Evolutionary conservation across 2,888 invertebrate genomes (phyloP), one percentile per base, ranked within the genome.

Genomic region (Automeris io): DNA sequence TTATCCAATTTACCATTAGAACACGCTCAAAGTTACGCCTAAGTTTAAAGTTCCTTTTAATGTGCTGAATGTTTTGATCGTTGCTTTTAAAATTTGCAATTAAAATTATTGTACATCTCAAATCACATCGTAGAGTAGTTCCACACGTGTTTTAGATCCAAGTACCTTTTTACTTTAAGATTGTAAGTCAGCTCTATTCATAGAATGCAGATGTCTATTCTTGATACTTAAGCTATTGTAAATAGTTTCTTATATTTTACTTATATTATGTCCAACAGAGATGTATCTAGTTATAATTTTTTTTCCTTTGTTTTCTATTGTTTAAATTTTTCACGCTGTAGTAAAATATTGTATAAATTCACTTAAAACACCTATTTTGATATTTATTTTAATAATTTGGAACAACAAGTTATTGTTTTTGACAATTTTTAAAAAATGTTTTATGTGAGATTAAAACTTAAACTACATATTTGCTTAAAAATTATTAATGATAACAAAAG

Each of bases 1-100:
- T 68, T 91, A 49, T 88, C 91, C 18, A 90, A 90, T 43, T 87
- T 92, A 57, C 88, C 91, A 23, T 70, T 92, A 44, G 92, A 92
- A 70, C 92, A 92, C 34, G 89, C 90, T 5, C 90, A 90, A 54
- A 90, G 89, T 51, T 90, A 89, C 64, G 90, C 90, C 70, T 90
- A 78, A 89, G 60, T 33, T 47, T 31, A 40, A 57, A 70, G 73
- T 74, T 71, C 71, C 73, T 74, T 46, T 60, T 25, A 18, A 18
- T 43, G 35, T 35, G 35, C 18, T n/a, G 18, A 41, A 34, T 39
- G n/a, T 34, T 26, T 29, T 29, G 9, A 29, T 29, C 16, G 16
- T 29, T 16, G n/a, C 5, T 29, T 16, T 29, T 29, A 16, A 29
- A 16, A 29, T 8, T 29, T 16, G 16, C 16, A 8, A 29, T 37